Conservation (phyloP, 2,797 vertebrate genomes). For the Rhadinocentrus ornatus region DNA sequence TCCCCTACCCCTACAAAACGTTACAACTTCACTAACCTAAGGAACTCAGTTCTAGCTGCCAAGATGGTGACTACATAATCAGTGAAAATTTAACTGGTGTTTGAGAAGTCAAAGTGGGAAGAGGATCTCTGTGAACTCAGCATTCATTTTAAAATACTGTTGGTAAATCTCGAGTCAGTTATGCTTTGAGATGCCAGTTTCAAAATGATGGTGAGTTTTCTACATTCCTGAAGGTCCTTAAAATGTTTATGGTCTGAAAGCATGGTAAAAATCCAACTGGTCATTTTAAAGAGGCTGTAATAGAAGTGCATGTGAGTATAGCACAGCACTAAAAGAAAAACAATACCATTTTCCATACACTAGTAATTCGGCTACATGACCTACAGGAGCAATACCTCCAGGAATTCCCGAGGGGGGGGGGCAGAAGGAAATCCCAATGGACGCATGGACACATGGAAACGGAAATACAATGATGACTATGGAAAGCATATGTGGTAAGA, state of each 20-base stretch:
- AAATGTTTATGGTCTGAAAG: background rate
- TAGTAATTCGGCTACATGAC: no score
- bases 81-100: constrained; percentile 1
- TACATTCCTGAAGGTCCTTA: background rate
- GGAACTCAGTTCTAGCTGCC: constrained; percentile 7
- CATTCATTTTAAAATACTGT: background rate
- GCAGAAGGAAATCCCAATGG: no score
- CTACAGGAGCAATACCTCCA: no score
- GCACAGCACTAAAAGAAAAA: constrained; percentile 4
- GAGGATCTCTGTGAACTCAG: background rate
- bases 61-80: constrained; percentile 11
- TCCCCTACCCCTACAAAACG: background rate
- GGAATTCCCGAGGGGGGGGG: no score
- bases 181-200: background rate
- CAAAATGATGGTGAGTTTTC: background rate
- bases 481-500: no score
- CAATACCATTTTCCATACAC: background rate
- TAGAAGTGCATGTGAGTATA: background rate
- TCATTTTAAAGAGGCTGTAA: constrained; percentile 9
- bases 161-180: background rate
- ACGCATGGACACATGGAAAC: no score
- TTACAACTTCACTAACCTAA: constrained; percentile 2
- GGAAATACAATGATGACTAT: no score
- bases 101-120: constrained; percentile 1
- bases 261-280: background rate